Conservation (phyloP, 2,113 vertebrate genomes). For the Arenaria interpres region DNA sequence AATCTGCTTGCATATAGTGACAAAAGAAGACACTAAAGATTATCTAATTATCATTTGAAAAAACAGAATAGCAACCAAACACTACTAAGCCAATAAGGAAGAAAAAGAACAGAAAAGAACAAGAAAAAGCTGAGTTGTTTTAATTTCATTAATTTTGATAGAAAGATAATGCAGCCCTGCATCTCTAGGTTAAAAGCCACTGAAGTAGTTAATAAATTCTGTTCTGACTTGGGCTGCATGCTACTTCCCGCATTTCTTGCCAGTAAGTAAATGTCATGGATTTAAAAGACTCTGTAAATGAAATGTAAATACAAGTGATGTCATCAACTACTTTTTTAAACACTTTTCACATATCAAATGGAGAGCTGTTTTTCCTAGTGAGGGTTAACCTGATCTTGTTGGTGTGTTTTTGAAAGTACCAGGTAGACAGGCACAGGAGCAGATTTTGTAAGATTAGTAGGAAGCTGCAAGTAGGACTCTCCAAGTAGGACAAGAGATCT, state of each 20-base stretch:
- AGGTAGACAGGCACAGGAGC: background rate
- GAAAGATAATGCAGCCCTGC: background rate
- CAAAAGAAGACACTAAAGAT: slow-evolving; percentile 1
- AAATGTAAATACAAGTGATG: background rate
- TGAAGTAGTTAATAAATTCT: background rate
- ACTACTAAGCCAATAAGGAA: background rate
- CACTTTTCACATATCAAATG: background rate
- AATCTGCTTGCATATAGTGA: slow-evolving; percentile 6
- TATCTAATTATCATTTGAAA: background rate
- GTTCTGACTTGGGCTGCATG: background rate
- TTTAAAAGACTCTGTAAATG: background rate
- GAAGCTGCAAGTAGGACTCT: background rate
- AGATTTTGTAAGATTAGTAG: background rate
- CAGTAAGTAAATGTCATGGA: background rate
- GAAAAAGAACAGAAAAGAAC: background rate
- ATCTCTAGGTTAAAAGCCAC: background rate
- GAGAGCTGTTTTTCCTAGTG: background rate
- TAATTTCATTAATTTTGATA: background rate
- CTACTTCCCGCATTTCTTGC: background rate
- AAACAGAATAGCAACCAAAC: background rate
- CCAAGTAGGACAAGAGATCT: background rate
- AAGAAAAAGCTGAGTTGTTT: background rate
- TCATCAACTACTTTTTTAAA: background rate
- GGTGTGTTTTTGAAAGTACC: background rate
- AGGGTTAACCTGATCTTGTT: background rate